Evolutionary conservation across 1,140 invertebrate species (phyloP).

Genomic region (Theocolax elegans): DNA sequence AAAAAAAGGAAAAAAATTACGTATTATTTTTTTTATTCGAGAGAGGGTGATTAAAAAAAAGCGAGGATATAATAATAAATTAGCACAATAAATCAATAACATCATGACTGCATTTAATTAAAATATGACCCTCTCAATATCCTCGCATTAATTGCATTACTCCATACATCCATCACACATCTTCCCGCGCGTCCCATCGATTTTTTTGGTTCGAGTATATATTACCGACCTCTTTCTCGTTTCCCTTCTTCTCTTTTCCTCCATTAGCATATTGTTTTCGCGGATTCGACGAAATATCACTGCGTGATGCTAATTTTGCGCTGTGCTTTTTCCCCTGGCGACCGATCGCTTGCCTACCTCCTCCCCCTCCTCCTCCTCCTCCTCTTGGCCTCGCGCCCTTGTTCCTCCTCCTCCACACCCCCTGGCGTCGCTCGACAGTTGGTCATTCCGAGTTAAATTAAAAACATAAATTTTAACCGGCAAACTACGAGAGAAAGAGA

Average conservation of each 20-base stretch:
- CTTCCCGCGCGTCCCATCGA: conserved; percentile 35
- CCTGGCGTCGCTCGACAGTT: conserved; percentile 54
- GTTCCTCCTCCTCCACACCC: conserved; percentile 41
- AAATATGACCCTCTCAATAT: conserved; percentile 31
- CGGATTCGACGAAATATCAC: conserved; percentile 64
- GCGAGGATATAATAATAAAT: no score
- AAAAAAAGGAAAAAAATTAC: no score
- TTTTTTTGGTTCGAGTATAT: conserved; percentile 23
- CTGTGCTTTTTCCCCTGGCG: conserved; percentile 49
- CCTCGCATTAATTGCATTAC: conserved; percentile 35
- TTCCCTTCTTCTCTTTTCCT: conserved; percentile 46
- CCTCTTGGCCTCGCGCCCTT: conserved; percentile 49
- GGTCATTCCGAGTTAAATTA: conserved; percentile 67
- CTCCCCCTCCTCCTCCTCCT: conserved; percentile 3
- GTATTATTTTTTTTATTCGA: no score
- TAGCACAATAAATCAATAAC: conserved; percentile 20
- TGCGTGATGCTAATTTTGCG: conserved; percentile 61
- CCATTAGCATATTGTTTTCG: conserved; percentile 68
- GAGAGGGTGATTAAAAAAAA: no score
- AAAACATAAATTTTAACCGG: conserved; percentile 65
- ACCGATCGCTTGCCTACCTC: not conserved
- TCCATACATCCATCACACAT: conserved; percentile 33
- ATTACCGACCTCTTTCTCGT: conserved; percentile 21
- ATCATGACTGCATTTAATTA: conserved; percentile 35
- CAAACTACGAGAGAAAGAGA: conserved; percentile 44